These are phyloP conservation scores for Phortica variegata DNA, from an alignment of 1,140 invertebrate genomes.

Conservation along the genomic window DNA sequence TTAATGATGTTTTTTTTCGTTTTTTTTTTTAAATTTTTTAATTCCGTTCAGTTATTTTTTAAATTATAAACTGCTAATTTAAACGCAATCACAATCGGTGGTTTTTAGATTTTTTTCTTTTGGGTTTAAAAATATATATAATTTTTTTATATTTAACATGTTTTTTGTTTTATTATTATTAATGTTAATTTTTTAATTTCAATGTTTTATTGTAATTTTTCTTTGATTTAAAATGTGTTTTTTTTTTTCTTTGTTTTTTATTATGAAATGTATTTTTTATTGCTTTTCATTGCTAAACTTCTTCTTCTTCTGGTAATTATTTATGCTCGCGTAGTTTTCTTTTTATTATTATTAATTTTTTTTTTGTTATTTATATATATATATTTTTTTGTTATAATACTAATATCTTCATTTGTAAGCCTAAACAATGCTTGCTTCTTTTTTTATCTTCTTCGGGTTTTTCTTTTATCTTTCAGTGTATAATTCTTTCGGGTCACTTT, in stretches of 20 bases:
- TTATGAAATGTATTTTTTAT: too few relatives aligned
- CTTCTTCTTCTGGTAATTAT: too few relatives aligned
- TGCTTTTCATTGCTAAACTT: too few relatives aligned
- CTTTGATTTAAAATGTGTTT: neutral
- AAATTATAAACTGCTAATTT: conserved; percentile 48
- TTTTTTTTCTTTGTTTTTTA: too few relatives aligned
- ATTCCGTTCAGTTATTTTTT: conserved; percentile 49
- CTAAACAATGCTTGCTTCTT: conserved; percentile 15
- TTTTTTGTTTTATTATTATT: conserved; percentile 20
- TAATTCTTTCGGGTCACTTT: too few relatives aligned
- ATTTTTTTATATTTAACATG: conserved; percentile 15
- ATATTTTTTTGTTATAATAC: conserved; percentile 16
- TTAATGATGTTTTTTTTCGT: conserved; percentile 13
- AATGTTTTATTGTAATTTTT: conserved; percentile 20
- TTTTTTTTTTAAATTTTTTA: conserved; percentile 24
- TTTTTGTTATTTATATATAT: conserved; percentile 9
- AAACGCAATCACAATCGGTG: conserved; percentile 58
- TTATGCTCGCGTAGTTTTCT: conserved; percentile 1
- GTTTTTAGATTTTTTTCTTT: conserved; percentile 45
- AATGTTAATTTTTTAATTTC: conserved; percentile 35
- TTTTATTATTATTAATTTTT: conserved; percentile 13
- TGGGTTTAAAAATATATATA: conserved; percentile 9
- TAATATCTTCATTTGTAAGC: neutral
- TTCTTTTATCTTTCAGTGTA: conserved; percentile 23
- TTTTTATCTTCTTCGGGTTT: neutral